Conservation (phyloP, 2,888 invertebrate genomes). For the Lepidochrysops patricia region DNA sequence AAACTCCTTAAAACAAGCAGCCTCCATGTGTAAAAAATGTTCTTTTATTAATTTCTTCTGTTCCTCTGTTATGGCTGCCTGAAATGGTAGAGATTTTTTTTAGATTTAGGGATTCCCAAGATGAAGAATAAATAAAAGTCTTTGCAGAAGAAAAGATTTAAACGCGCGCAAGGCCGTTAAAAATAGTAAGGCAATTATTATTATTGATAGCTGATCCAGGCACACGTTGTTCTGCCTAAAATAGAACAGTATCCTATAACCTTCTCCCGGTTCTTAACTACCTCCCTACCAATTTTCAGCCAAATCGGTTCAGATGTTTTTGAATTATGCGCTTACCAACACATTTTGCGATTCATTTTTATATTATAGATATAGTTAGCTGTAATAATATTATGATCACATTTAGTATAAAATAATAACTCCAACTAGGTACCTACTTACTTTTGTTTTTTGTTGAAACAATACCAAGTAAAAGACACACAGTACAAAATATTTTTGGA, state of each 20-base stretch:
- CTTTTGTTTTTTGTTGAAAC: not conserved
- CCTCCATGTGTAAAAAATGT: not conserved
- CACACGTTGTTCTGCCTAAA: too few relatives aligned
- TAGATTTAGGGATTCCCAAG: not conserved
- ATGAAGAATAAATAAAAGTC: not conserved
- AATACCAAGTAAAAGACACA: not conserved
- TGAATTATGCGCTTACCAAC: too few relatives aligned
- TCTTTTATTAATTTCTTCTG: not conserved
- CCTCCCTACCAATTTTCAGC: too few relatives aligned
- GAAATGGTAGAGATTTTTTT: not conserved
- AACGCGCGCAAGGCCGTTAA: not conserved
- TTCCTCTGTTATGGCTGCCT: slow-evolving; percentile 1
- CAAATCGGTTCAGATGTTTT: too few relatives aligned
- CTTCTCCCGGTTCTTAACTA: too few relatives aligned
- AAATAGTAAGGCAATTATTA: not conserved
- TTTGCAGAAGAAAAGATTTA: not conserved
- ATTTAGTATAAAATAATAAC: too few relatives aligned
- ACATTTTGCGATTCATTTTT: too few relatives aligned
- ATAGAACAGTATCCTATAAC: too few relatives aligned
- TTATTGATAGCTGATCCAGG: too few relatives aligned
- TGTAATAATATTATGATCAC: too few relatives aligned
- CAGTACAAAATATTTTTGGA: not conserved
- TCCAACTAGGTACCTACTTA: too few relatives aligned
- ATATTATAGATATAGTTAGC: too few relatives aligned
- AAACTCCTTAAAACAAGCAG: not conserved